These are phyloP conservation scores for Asteroscopus sphinx DNA, from an alignment of 2,888 invertebrate species.

Conservation along the genomic window DNA sequence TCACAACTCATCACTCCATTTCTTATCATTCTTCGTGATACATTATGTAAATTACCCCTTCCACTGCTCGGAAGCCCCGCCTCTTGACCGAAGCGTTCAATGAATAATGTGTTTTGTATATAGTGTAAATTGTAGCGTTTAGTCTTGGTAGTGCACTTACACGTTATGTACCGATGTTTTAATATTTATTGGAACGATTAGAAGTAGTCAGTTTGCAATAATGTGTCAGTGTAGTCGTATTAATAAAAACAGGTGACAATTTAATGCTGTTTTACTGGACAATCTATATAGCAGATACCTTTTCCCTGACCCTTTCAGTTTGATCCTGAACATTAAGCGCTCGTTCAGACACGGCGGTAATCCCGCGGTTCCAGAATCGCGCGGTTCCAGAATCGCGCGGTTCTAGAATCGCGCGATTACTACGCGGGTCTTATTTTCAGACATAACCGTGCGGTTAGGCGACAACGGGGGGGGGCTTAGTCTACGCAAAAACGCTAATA, in stretches of 20 bases:
- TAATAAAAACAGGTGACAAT: slow-evolving; percentile 62
- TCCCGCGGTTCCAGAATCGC: too few species aligned
- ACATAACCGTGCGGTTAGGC: too few species aligned
- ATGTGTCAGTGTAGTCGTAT: slow-evolving; percentile 67
- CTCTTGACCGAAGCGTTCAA: slow-evolving; percentile 1
- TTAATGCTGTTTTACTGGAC: slow-evolving; percentile 26
- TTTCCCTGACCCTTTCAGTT: background rate
- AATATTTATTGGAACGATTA: slow-evolving; percentile 67
- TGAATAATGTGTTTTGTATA: too few species aligned
- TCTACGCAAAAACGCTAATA: too few species aligned
- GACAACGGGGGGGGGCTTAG: too few species aligned
- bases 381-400: too few species aligned
- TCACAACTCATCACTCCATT: background rate
- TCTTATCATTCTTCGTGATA: background rate
- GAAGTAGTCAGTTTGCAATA: slow-evolving; percentile 75
- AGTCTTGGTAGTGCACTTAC: slow-evolving; percentile 34
- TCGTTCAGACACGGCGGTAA: too few species aligned
- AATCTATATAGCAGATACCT: background rate
- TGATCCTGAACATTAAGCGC: too few species aligned
- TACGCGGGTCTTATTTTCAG: too few species aligned
- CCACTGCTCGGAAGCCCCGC: background rate
- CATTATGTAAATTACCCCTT: background rate
- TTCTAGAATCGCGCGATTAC: too few species aligned
- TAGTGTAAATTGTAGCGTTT: slow-evolving; percentile 50
- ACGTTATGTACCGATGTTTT: slow-evolving; percentile 49